phyloP scores from a whole-genome alignment of 2,113 vertebrate species.

The Brachyhypopomus occidentalis region DNA sequence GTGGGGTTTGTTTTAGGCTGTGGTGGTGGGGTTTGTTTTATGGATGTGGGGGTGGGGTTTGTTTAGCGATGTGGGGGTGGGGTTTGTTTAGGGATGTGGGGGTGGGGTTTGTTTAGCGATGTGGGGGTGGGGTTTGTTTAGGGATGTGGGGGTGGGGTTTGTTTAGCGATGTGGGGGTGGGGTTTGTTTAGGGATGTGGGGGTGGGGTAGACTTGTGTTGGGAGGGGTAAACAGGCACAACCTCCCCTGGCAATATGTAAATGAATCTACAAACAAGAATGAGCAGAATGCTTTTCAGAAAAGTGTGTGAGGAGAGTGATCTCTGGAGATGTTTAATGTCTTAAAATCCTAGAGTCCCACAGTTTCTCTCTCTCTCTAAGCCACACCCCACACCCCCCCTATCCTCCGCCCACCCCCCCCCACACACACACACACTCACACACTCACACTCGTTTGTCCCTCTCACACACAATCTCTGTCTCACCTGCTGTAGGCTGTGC shows the following conservation, averaged over 20 bases:
- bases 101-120: no score
- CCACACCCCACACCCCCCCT: constrained; percentile 21
- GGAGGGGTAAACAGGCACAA: constrained; percentile 70
- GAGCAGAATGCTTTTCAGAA: constrained; percentile 37
- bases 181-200: background rate
- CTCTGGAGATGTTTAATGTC: constrained; percentile 45
- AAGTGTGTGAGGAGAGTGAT: background rate
- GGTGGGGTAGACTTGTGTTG: constrained; percentile 74
- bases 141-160: constrained; percentile 45
- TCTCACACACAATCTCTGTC: constrained; percentile 38
- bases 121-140: background rate
- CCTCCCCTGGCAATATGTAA: constrained; percentile 80
- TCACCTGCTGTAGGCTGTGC: constrained; percentile 38
- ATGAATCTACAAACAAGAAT: constrained; percentile 78
- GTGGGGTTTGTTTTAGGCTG: no score
- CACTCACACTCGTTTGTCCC: constrained; percentile 24
- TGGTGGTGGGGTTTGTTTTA: no score
- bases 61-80: no score
- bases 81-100: no score
- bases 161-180: background rate
- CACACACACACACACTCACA: constrained; percentile 16
- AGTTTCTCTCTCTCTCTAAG: constrained; percentile 22
- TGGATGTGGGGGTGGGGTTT: no score
- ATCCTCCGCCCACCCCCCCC: constrained; percentile 36
- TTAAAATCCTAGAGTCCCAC: constrained; percentile 39